Base-by-base conservation (phyloP, 2,888 invertebrate genomes). In the Piscicola geometra region DNA sequence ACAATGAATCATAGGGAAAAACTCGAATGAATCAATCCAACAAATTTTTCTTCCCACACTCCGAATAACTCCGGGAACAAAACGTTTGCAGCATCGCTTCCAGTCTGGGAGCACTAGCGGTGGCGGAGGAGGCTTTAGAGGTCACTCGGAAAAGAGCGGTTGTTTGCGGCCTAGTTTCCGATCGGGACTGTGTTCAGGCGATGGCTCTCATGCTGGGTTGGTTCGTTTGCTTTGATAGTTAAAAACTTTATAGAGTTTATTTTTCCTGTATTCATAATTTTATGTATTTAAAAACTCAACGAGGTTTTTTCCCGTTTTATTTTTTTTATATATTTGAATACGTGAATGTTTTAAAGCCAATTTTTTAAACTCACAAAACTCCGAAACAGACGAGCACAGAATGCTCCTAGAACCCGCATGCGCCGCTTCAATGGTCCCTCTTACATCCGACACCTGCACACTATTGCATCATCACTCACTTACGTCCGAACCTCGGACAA, bases 351-450 rank as follows among this genome's bases (percentile, higher is more conserved):
- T n/a, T n/a, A n/a, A n/a, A n/a, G n/a, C n/a, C n/a, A n/a, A n/a
- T n/a, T n/a, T n/a, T n/a, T n/a, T n/a, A n/a, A n/a, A n/a, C n/a
- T n/a, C n/a, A n/a, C n/a, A n/a, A n/a, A n/a, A n/a, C n/a, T n/a
- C n/a, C n/a, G n/a, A n/a, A 28, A 35, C 81, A 87, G 87, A 87
- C 81, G 86, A 88, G 77, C 87, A 88, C 78, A 81, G 85, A 5
- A 82, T 85, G 78, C 76, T 88, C 77, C 87, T 88, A 47, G 87
- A 88, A 79, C 86, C 87, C 1, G 84, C 87, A 12, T 88, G 88
- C 82, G 88, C 87, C 0, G 87, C 87, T 12, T 83, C 86, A 9
- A 78, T 88, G 68, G 84, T 87, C 1, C 84, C 86, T 0, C 81
- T 86, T 1, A 88, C 88, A 79, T 82, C 82, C 35, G 82, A 83